These are phyloP conservation scores for Phoronis australis DNA, from an alignment of 2,888 invertebrate genomes.

Conservation along the genomic window DNA sequence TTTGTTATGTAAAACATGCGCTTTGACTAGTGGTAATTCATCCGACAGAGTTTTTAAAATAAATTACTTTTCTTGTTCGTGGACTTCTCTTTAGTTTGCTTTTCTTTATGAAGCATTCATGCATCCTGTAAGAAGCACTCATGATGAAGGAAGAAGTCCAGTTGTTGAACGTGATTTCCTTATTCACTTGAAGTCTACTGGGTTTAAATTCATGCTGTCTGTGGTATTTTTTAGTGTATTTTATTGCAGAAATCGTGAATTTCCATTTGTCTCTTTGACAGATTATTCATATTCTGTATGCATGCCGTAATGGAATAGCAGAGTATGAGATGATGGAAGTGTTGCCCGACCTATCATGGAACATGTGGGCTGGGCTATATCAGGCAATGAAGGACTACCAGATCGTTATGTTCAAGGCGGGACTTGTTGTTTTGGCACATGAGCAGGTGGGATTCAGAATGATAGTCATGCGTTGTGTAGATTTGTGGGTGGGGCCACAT, in stretches of 20 bases:
- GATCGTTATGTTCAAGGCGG: constrained; percentile 38
- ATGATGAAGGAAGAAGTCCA: neutral
- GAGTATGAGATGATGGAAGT: constrained; percentile 41
- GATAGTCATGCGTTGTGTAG: too few species aligned
- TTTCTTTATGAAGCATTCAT: too few species aligned
- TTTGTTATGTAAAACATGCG: too few species aligned
- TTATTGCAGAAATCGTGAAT: neutral
- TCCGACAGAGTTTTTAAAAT: too few species aligned
- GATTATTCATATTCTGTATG: constrained; percentile 37
- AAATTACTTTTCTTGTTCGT: too few species aligned
- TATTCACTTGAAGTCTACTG: neutral
- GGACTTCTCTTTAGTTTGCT: too few species aligned
- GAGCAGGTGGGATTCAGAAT: constrained; percentile 40
- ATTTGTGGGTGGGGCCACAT: too few species aligned
- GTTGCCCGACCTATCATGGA: constrained; percentile 35
- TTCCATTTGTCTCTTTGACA: constrained; percentile 12
- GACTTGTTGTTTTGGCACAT: constrained; percentile 43
- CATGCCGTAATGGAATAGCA: constrained; percentile 41
- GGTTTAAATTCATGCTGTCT: neutral
- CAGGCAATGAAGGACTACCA: constrained; percentile 31
- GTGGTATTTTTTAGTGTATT: neutral
- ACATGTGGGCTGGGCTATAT: constrained; percentile 33
- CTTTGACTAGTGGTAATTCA: too few species aligned
- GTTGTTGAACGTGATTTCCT: neutral
- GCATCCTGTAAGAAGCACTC: too few species aligned